Percentiles rank a stretch among this genome's conserved stretches.
Conservation (phyloP, 2,113 vertebrate genomes). For the Lota lota region DNA sequence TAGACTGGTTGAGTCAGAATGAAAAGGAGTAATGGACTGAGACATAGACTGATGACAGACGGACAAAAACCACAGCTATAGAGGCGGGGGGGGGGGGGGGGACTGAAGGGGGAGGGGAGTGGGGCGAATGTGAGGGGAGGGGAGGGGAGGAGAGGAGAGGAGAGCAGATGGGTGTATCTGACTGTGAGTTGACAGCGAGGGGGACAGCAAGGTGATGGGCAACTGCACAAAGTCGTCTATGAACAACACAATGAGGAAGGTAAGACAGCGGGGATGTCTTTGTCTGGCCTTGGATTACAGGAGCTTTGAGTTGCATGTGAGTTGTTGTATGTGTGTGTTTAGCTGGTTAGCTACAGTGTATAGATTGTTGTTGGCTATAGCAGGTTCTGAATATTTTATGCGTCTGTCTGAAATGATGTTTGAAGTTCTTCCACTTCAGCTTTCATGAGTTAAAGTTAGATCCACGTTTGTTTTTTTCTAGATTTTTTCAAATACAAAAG, state of each 20-base stretch:
- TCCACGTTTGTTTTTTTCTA: too few relatives aligned
- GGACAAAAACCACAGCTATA: not conserved
- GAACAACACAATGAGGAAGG: constrained; percentile 64
- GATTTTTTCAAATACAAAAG: too few relatives aligned
- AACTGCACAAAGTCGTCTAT: constrained; percentile 69
- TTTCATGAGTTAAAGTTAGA: too few relatives aligned
- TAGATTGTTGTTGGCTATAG: not conserved
- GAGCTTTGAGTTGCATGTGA: not conserved
- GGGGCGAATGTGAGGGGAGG: not conserved
- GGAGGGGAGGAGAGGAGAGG: constrained; percentile 1
- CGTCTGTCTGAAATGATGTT: too few relatives aligned
- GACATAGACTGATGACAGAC: too few relatives aligned
- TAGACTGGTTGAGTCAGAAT: not conserved
- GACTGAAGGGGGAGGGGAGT: not conserved
- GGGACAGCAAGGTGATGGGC: constrained; percentile 56
- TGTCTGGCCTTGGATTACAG: not conserved
- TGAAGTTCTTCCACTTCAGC: too few relatives aligned
- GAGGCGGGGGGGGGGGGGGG: not conserved
- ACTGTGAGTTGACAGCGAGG: not conserved
- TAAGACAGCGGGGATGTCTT: constrained; percentile 45
- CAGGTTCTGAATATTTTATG: too few relatives aligned
- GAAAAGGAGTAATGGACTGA: too few relatives aligned
- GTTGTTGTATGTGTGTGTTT: not conserved
- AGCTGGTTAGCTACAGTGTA: not conserved
- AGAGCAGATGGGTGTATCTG: not conserved